Conservation (phyloP, 2,113 vertebrate genomes). For the Ctenomys sociabilis region DNA sequence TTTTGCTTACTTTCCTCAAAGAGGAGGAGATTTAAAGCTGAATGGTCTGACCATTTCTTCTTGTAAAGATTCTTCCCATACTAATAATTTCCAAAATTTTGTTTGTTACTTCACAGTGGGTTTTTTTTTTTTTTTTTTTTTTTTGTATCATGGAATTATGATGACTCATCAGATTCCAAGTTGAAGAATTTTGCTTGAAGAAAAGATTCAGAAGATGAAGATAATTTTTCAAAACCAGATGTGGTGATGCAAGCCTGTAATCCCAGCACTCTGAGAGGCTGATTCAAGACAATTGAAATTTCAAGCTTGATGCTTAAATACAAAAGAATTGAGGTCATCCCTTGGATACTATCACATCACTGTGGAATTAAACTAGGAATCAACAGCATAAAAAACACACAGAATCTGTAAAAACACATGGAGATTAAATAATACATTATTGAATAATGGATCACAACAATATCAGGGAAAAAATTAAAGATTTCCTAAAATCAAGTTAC, state of each 20-base stretch:
- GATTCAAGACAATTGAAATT: neutral
- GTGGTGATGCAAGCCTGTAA: neutral
- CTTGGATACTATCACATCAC: neutral
- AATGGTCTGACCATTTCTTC: neutral
- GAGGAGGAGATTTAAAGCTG: neutral
- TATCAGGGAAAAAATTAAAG: neutral
- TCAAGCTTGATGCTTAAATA: neutral
- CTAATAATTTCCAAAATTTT: neutral
- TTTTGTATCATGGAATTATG: neutral
- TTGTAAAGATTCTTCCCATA: neutral
- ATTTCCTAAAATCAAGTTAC: neutral
- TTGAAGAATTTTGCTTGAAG: neutral
- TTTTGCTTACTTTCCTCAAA: neutral
- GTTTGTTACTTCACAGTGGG: neutral
- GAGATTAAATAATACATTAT: neutral
- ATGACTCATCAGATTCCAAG: neutral
- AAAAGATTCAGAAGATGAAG: conserved; percentile 8
- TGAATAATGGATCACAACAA: neutral
- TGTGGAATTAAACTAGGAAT: neutral
- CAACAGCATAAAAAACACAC: neutral
- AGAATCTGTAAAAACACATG: neutral
- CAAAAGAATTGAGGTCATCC: neutral
- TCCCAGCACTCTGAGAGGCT: neutral
- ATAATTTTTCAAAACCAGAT: neutral
- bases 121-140: no score